Base-by-base conservation (phyloP, 2,888 invertebrate genomes). In the Alviniconcha strummeri region DNA sequence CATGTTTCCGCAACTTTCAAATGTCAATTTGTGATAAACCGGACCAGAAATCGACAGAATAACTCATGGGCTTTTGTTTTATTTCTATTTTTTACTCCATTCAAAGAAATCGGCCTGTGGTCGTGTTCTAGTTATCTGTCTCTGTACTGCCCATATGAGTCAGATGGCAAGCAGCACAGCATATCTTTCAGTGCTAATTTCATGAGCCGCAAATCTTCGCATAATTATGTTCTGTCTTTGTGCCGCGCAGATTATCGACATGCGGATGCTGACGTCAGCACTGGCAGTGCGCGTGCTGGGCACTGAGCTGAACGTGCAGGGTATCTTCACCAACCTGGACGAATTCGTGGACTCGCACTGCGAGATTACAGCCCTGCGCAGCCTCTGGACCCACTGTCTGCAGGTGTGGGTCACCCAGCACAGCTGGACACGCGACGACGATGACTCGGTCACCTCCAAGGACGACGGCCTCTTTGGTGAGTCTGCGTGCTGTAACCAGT, bases 361-460 rank as follows among this genome's bases (percentile, higher is more conserved):
- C 8, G 80, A 86, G 83, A 83, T 83, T 60, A 85, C 86, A 54
- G 89, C 90, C 71, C 88, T 92, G 60, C 85, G 92, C n/a, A 91
- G 91, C 56, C 86, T 92, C 81, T 91, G 90, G 90, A 88, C 89
- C 4, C 82, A 86, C 7, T 89, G 90, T 81, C 85, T 92, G 15
- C 89, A 89, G 81, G 88, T 91, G 17, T 93, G 93, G 93, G 89
- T 91, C 13, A 85, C 86, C 56, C 91, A 91, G 36, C 89, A 90
- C 82, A 92, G 92, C 85, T 92, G 92, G 92, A 87, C 77, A 15
- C 54, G 74, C 3, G 80, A 84, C 13, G 75, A 75, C 36, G 82
- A 76, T 13, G 55, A 69, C 6, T 77, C 82, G 8, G 67, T 67
- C n/a, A 8, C 7, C 19, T 82, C 82, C 75, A 82, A 82, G 54